Evolutionary conservation across 2,888 invertebrate species (phyloP), one percentile per base, ranked within the genome.

Genomic region (Kuschelorhynchus macadamiae): DNA sequence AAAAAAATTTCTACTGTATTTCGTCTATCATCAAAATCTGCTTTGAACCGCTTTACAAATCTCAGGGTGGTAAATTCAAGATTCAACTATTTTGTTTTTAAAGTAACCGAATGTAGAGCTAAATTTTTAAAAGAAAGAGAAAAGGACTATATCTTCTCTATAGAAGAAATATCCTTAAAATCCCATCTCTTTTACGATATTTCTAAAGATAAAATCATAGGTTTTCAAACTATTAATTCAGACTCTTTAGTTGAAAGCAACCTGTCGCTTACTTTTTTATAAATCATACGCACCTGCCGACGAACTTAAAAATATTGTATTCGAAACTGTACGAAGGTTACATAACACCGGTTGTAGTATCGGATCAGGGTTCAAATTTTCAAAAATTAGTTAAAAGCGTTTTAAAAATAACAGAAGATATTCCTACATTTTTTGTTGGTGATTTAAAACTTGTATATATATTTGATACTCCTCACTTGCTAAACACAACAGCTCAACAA

Each of bases 81-180:
- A 4, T 67, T 62, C 36, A 67, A 60, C 20, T 53, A 71, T 21
- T 56, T 55, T 46, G 25, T 64, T 47, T 70, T 64, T 41, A 1
- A 44, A 46, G 7, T 59, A 14, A 52, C 64, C 2, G 14, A 67
- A 47, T 5, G 39, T 18, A 42, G 53, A 32, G 36, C 17, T 33
- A 41, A 32, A 14, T 17, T 17, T 2, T 44, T 71, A 12, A 20
- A 44, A 18, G 63, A 66, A 11, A 47, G 52, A 62, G 65, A 36
- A n/a, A 69, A 62, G 63, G 36, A 66, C 21, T 69, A 62, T 44
- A 32, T 62, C n/a, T 14, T 74, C n/a, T 68, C 64, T 59, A 41
- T 71, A 0, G 72, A 73, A 18, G 71, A 69, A 63, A 69, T 72
- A 52, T 49, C 62, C 4, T 39, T 71, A 49, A 71, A 72, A 64